Base-by-base conservation (phyloP, 2,888 invertebrate genomes). In the Aelia acuminata region DNA sequence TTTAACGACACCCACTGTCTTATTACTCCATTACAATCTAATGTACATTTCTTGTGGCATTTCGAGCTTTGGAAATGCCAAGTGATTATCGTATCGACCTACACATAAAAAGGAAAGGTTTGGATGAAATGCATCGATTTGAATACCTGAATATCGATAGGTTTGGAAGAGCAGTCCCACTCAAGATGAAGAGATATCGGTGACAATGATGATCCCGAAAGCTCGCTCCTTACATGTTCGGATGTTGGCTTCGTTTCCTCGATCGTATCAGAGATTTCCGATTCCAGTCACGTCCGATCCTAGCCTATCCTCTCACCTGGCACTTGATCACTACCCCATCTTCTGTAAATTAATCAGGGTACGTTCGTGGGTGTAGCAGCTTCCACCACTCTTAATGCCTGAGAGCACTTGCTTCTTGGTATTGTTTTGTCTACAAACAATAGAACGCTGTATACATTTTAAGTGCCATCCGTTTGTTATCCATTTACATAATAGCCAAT, bases 91-190 rank as follows among this genome's bases (percentile, higher is more conserved):
- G 31, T 11, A 31, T 3, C 63, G 31, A 31, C 35, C 20, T 35
- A n/a, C 63, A 35, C 31, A 20, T 35, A 35, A 18, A 7, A 70
- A 31, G 63, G 35, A 57, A 26, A 26, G 4, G 20, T 70, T 35
- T 20, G 7, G 63, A 26, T 57, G 57, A 57, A 57, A 57, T 57
- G 26, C 11, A 26, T 18, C 26, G 63, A 70, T 70, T 70, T 70
- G 35, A 70, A 70, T 70, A 70, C 35, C 35, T 70, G 10, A 35
- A 70, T 70, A 70, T 70, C 35, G 31, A 70, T 70, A 70, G 63
- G 8, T n/a, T n/a, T n/a, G 4, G 0, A 10, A 3, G 20, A 70
- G 7, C 7, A 3, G 63, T 5, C 2, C 26, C 57, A 15, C 26
- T 26, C n/a, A 15, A 26, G 57, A 57, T 57, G 11, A 26, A 57